A percentile compares a stretch with the other conserved stretches of the same genome.
Evolutionary conservation across 2,797 vertebrate genomes (phyloP).

Genomic region (Sphaeramia orbicularis): DNA sequence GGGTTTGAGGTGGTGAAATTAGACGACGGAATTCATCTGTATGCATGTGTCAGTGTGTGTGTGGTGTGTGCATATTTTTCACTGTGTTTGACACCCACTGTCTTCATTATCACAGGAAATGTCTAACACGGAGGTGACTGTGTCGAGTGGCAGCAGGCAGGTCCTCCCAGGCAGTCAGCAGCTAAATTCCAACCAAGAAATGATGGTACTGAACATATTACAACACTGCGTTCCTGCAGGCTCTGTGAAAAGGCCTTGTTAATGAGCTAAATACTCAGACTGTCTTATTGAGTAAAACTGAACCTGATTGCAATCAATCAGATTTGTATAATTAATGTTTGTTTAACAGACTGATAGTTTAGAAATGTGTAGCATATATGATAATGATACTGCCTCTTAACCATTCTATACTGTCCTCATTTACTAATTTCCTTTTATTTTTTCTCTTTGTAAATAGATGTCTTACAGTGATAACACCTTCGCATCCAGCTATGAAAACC

Average conservation of each 20-base stretch:
- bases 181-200: constrained; percentile 81
- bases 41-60: constrained; percentile 13
- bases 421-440: constrained; percentile 18
- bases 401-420: background rate
- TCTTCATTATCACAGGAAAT: constrained; percentile 83
- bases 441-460: constrained; percentile 61
- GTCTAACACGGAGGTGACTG: constrained; percentile 79
- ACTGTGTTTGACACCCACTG: constrained; percentile 48
- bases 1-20: constrained; percentile 1
- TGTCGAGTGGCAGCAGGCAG: constrained; percentile 80
- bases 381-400: background rate
- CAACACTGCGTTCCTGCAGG: constrained; percentile 33
- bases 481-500: constrained; percentile 78
- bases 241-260: constrained; percentile 20
- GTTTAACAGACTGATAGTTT: background rate
- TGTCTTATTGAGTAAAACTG: constrained; percentile 26
- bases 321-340: constrained; percentile 33
- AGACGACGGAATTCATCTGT: constrained; percentile 15
- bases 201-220: constrained; percentile 82
- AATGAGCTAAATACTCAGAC: constrained; percentile 41
- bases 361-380: background rate
- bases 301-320: constrained; percentile 31
- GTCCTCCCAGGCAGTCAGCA: constrained; percentile 80
- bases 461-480: constrained; percentile 68
- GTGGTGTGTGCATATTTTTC: constrained; percentile 30